Conservation (phyloP, 2,888 invertebrate genomes). For the Hemistola chrysoprasaria region DNA sequence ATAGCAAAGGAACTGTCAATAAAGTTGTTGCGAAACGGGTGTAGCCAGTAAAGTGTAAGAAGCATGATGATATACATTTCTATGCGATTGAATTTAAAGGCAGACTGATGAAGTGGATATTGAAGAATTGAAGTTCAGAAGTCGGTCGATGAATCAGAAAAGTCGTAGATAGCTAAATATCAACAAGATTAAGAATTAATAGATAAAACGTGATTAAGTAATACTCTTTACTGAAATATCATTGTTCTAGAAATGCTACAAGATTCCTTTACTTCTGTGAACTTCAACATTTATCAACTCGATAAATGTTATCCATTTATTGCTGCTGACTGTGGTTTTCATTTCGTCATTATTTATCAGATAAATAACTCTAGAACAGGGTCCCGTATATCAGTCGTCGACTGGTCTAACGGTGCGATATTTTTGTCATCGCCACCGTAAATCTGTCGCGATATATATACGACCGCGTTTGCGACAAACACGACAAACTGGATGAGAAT, state of each 20-base stretch:
- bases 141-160: too few relatives aligned
- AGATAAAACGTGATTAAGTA: too few relatives aligned
- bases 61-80: background rate
- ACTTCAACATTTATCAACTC: too few relatives aligned
- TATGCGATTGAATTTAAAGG: conserved; percentile 5
- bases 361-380: conserved; percentile 59
- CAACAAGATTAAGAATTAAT: too few relatives aligned
- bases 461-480: conserved; percentile 39
- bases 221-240: too few relatives aligned
- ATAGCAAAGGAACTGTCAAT: background rate
- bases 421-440: conserved; percentile 69
- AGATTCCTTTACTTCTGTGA: too few relatives aligned
- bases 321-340: too few relatives aligned
- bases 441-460: conserved; percentile 61
- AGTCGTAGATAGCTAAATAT: too few relatives aligned
- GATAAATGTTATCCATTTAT: too few relatives aligned
- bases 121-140: background rate
- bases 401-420: conserved; percentile 56
- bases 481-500: conserved; percentile 33
- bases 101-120: conserved; percentile 1
- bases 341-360: conserved; percentile 49
- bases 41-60: background rate
- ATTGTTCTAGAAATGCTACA: too few relatives aligned
- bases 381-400: conserved; percentile 63
- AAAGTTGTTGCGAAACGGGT: conserved; percentile 1